A percentile compares a stretch with the other conserved stretches of the same genome.
These are phyloP conservation scores for Apostichopus californicus DNA, from an alignment of 35 echinoderm and acorn worm genomes.

Conservation along the genomic window DNA sequence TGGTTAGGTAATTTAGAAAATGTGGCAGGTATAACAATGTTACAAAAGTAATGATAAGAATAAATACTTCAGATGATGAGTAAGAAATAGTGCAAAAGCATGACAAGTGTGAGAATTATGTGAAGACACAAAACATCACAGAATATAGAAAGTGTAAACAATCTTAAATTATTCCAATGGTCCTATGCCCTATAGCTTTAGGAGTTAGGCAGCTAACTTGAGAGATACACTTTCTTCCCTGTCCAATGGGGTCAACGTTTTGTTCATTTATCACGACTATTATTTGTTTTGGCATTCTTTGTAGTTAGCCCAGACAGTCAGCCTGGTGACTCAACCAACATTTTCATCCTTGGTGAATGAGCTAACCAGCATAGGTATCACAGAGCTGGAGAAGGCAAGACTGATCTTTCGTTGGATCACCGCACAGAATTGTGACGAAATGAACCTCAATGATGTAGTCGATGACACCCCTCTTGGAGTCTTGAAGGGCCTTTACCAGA, in stretches of 20 bases:
- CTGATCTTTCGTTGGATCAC: slow-evolving; percentile 96
- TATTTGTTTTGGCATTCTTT: neutral
- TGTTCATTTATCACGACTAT: neutral
- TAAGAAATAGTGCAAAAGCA: no score
- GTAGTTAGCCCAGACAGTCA: slow-evolving; percentile 93
- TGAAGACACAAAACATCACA: no score
- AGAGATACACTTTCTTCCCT: no score
- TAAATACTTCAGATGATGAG: no score
- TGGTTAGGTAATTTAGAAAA: no score
- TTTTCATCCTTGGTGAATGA: slow-evolving; percentile 92
- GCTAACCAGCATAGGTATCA: slow-evolving; percentile 69
- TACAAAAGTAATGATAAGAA: no score
- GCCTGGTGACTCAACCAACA: slow-evolving; percentile 86
- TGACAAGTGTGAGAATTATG: no score
- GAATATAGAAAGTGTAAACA: neutral
- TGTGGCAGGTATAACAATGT: no score
- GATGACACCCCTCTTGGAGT: slow-evolving; percentile 99
- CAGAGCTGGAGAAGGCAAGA: slow-evolving; percentile 90
- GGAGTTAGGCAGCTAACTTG: no score
- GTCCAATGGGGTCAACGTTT: no score
- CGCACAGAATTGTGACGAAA: slow-evolving; percentile 97
- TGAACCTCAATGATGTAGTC: slow-evolving; percentile 93
- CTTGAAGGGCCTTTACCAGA: slow-evolving; percentile 88
- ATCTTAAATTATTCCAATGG: neutral
- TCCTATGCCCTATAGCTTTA: neutral